Base-by-base conservation (phyloP, 2,113 vertebrate genomes). In the Psammodynastes pulverulentus region DNA sequence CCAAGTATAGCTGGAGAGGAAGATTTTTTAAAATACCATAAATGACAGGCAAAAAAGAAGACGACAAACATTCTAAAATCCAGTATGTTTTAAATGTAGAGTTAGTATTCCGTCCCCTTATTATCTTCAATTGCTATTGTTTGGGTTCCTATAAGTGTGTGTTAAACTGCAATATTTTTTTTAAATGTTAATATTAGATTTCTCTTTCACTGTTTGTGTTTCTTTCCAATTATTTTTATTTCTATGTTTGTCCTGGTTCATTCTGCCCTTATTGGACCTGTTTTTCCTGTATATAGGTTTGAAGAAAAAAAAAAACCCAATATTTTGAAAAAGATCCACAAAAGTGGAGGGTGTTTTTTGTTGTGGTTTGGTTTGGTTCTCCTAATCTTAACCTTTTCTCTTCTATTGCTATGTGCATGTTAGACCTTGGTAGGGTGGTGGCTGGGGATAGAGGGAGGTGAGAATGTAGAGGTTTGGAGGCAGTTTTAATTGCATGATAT, bases 351-450 rank as follows among this genome's bases (percentile, higher is more conserved):
- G 94, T 58, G 95, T 94, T 93, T 94, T 23, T 97, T 3, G 48
- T 93, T 94, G 17, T 97, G 95, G 93, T 96, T 97, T 96, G 91
- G 95, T 97, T 96, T 91, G 95, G 96, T 89, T 89, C 84, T 92
- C 87, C 53, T 92, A 97, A 97, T 98, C 98, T 98, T 95, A 97
- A 95, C 97, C 97, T 98, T 98, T 96, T 96, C 96, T 97, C 98
- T 98, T 97, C 98, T 98, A 98, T 98, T 98, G 98, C 98, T 98
- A 98, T 98, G 97, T 99, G 98, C 98, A 98, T 98, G 98, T 98
- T 97, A 97, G 97, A 98, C 98, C 98, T 95, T 95, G 51, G 48
- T 93, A 94, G 96, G 93, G 93, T 95, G 96, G 95, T 95, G 96
- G 96, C 92, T 95, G 95, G 97, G 96, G 92, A 94, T 92, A 93